Conservation (phyloP, 2,113 vertebrate species). For the Phalacrocorax brasilianus region DNA sequence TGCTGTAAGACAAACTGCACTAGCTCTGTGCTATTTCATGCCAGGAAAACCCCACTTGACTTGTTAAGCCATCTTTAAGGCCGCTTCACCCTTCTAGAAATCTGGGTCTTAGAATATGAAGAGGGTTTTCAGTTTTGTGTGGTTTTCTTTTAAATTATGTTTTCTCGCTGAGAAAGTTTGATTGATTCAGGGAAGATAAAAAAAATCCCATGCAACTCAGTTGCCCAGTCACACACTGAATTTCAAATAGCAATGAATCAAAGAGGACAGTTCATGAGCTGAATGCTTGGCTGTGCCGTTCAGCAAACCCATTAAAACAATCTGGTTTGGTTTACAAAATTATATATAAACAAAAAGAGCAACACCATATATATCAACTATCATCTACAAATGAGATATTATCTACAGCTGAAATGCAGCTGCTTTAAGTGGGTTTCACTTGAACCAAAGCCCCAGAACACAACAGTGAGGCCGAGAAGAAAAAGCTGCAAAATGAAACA, state of each 20-base stretch:
- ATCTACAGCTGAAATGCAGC: not conserved
- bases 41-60: not conserved
- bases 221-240: slow-evolving; percentile 18
- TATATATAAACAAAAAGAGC: not conserved
- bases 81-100: not conserved
- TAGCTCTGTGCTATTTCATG: not conserved
- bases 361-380: not conserved
- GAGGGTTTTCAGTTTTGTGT: not conserved
- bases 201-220: not conserved
- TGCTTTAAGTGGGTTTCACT: not conserved
- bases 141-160: not conserved
- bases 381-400: not conserved
- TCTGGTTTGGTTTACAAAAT: not conserved
- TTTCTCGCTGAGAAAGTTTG: not conserved
- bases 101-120: not conserved
- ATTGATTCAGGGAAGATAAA: slow-evolving; percentile 2
- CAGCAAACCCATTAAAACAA: slow-evolving; percentile 9
- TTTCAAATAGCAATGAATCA: not conserved
- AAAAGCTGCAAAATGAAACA: not conserved
- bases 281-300: not conserved
- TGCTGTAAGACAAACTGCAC: not conserved
- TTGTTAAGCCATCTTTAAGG: not conserved
- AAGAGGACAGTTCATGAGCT: not conserved
- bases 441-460: not conserved
- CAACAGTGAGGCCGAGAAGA: not conserved